Percentiles rank a stretch among this genome's conserved stretches.
phyloP scores from a whole-genome alignment of 2,113 vertebrate species.

The Caloenas nicobarica region DNA sequence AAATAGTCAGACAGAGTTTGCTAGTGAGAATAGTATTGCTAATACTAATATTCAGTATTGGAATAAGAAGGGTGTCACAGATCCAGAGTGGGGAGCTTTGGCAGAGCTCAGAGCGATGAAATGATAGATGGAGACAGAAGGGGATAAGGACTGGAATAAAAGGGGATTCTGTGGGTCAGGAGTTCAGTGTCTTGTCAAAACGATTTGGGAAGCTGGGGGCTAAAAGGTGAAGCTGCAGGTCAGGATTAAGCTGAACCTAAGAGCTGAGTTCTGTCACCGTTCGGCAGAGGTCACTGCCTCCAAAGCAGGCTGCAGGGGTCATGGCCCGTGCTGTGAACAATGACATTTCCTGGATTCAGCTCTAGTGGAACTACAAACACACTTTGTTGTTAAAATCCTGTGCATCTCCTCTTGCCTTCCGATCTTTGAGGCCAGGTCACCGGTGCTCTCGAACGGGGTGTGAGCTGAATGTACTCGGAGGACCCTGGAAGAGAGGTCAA shows the following conservation, averaged over 20 bases:
- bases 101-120: constrained; percentile 2
- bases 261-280: constrained; percentile 37
- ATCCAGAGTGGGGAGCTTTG: neutral
- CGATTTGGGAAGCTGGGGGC: constrained; percentile 36
- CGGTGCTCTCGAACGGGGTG: neutral
- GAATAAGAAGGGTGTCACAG: neutral
- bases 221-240: constrained; percentile 58
- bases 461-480: neutral
- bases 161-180: constrained; percentile 55
- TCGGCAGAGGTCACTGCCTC: constrained; percentile 59
- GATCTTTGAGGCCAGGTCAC: neutral
- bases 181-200: constrained; percentile 64
- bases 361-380: constrained; percentile 18
- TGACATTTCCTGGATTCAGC: constrained; percentile 44
- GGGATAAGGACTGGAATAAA: constrained; percentile 43
- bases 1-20: neutral
- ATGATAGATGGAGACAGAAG: neutral
- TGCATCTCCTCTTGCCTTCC: neutral
- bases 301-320: constrained; percentile 2
- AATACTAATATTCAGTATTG: neutral
- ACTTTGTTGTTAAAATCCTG: constrained; percentile 29
- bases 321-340: constrained; percentile 45
- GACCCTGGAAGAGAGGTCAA: constrained; percentile 9
- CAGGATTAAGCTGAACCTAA: constrained; percentile 50
- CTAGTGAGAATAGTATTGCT: neutral